Base-by-base conservation (phyloP, 2,797 vertebrate genomes). In the Neostethus bicornis region DNA sequence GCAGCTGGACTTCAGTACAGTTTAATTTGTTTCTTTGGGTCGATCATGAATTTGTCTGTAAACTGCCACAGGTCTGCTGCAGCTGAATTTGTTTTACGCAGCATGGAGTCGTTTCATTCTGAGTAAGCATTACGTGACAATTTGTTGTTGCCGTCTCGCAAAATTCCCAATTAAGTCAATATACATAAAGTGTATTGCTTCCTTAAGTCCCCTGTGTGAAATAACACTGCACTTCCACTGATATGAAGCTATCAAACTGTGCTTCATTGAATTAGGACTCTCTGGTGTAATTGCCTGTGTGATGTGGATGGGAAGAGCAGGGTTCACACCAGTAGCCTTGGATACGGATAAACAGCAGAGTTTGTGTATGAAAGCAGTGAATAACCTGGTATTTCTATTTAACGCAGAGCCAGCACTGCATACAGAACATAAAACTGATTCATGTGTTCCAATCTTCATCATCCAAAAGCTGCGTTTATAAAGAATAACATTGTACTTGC, bases 201-300 rank as follows among this genome's bases (percentile, higher is more conserved):
- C 69, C 74, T 66, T 43, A 26, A 59, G 60, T 70, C 58, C 75
- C 43, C 35, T 2, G n/a, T 53, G 64, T 72, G 65, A 74, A 75
- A 71, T 73, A 65, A 60, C 49, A 41, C 45, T 8, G 28, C 67
- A 8, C 41, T 53, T 70, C 70, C 67, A 37, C 61, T 69, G 66
- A 57, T 75, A 70, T 66, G 51, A 39, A 52, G 49, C 51, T 63
- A 34, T 55, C 65, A 62, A 76, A 76, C 55, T 53, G 61, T 55
- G 54, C 62, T 50, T 61, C 79, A 67, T 75, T 83, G 76, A 77
- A 85, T 86, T 84, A 84, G 77, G 73, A 67, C 52, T 6, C 64
- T 41, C 62, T 79, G 39, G 55, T 77, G 70, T 85, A 88, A 86
- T 83, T 83, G 83, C 67, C 50, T 81, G 73, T 66, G 67, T 66